Evolutionary conservation across 2,888 invertebrate genomes (phyloP).

Genomic region (Pyrrhosoma nymphula): DNA sequence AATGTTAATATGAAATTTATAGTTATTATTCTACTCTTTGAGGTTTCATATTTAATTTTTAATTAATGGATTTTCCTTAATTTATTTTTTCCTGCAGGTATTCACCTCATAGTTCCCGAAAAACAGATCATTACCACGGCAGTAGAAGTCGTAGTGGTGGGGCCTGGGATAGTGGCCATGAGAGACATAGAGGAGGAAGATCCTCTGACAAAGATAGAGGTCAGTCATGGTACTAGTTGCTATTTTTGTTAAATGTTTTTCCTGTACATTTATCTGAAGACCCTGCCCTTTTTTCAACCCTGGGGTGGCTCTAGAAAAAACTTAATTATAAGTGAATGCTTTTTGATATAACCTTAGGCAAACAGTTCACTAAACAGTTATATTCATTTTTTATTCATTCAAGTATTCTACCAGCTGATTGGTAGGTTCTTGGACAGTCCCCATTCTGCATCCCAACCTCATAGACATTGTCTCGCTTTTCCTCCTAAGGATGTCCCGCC

Average conservation of each 20-base stretch:
- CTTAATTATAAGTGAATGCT: too few relatives aligned
- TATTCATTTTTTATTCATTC: too few relatives aligned
- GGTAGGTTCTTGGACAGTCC: too few relatives aligned
- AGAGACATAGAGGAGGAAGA: slow-evolving; percentile 58
- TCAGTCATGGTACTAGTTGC: not conserved
- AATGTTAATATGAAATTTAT: too few relatives aligned
- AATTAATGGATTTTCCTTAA: not conserved
- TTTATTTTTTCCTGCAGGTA: not conserved
- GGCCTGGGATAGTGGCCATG: slow-evolving; percentile 53
- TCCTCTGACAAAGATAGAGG: slow-evolving; percentile 62
- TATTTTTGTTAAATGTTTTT: not conserved
- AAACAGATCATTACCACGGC: slow-evolving; percentile 45
- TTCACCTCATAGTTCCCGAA: slow-evolving; percentile 54
- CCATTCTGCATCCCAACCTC: too few relatives aligned
- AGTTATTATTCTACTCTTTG: not conserved
- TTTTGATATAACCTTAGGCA: too few relatives aligned
- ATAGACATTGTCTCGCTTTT: too few relatives aligned
- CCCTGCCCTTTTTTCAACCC: not conserved
- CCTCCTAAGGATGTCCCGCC: too few relatives aligned
- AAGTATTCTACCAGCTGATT: too few relatives aligned
- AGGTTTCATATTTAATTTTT: not conserved
- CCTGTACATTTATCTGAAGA: not conserved
- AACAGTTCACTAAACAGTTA: too few relatives aligned
- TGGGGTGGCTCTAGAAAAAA: too few relatives aligned
- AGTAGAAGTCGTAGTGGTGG: slow-evolving; percentile 61